Percentiles rank a stretch among this genome's conserved stretches.
Evolutionary conservation across 53 echinoderm and acorn worm species (phyloP).

Genomic region (Holothuria scabra): DNA sequence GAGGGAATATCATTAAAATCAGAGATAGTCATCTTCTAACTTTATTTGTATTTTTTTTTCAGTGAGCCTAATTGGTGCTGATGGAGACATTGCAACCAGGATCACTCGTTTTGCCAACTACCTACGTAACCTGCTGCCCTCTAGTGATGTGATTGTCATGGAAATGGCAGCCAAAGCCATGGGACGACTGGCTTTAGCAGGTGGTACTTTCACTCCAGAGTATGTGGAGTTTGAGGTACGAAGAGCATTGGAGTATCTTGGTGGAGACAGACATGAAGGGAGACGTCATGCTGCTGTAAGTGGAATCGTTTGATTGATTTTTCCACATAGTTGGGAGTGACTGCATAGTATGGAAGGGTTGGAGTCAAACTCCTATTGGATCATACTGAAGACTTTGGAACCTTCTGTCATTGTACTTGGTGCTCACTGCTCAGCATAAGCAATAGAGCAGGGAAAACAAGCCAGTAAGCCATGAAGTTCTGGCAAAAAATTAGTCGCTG

Average conservation of each 20-base stretch:
- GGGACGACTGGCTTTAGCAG: conserved; percentile 86
- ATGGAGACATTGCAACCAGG: conserved; percentile 91
- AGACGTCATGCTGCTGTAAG: conserved; percentile 95
- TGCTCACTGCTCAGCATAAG: no score
- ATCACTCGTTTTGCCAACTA: conserved; percentile 97
- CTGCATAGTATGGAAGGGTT: no score
- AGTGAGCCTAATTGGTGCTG: conserved; percentile 95
- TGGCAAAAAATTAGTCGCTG: no score
- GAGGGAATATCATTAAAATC: no score
- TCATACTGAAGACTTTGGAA: no score
- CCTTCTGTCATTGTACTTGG: no score
- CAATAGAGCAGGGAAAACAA: no score
- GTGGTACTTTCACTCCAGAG: conserved; percentile 93
- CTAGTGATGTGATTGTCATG: conserved; percentile 93
- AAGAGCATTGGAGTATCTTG: conserved; percentile 89
- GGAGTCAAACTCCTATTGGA: no score
- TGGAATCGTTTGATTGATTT: background rate
- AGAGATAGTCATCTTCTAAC: no score
- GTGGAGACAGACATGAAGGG: conserved; percentile 90
- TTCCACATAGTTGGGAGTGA: no score
- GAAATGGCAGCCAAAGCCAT: conserved; percentile 98
- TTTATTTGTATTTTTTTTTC: background rate
- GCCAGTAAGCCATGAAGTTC: no score
- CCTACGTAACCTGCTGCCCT: conserved; percentile 91
- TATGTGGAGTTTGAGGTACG: conserved; percentile 99